A percentile compares a stretch with the other conserved stretches of the same genome.
These are phyloP conservation scores for Pristis pectinata DNA, from an alignment of 2,797 vertebrate species.

Conservation along the genomic window DNA sequence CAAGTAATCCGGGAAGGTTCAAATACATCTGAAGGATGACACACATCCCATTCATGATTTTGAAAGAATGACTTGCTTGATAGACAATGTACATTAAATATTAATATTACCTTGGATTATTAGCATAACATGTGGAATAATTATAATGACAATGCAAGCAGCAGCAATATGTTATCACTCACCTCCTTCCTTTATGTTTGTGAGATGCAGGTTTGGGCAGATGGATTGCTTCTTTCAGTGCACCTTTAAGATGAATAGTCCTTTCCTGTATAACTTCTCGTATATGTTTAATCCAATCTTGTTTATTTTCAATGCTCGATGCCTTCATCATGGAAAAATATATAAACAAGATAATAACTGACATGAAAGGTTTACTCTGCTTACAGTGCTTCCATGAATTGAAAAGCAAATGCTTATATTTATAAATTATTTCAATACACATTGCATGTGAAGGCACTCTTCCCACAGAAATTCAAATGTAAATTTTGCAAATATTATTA, in stretches of 20 bases:
- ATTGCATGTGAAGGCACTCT: not conserved
- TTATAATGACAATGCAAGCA: not conserved
- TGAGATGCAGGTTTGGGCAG: conserved; percentile 86
- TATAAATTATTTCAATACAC: not conserved
- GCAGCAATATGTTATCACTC: conserved; percentile 39
- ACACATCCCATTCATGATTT: not conserved
- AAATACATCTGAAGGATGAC: not conserved
- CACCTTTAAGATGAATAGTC: conserved; percentile 91
- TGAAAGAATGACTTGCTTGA: not conserved
- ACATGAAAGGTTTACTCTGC: not conserved
- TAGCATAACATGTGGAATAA: not conserved
- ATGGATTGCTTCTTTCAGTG: conserved; percentile 94
- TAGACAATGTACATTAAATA: not conserved
- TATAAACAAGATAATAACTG: not conserved
- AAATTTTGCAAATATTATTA: not conserved
- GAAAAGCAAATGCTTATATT: conserved; percentile 37
- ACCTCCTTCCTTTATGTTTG: conserved; percentile 88
- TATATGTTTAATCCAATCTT: conserved; percentile 99
- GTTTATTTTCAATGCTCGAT: conserved; percentile 97
- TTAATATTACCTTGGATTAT: conserved; percentile 36
- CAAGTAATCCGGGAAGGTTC: not conserved
- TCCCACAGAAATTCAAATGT: conserved; percentile 4
- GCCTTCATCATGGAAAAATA: conserved; percentile 60
- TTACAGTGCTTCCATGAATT: not conserved
- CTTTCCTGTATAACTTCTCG: conserved; percentile 96